Evolutionary conservation across 2,113 vertebrate species (phyloP), one percentile per base, ranked within the genome.

Genomic region (Leucosticte australis): DNA sequence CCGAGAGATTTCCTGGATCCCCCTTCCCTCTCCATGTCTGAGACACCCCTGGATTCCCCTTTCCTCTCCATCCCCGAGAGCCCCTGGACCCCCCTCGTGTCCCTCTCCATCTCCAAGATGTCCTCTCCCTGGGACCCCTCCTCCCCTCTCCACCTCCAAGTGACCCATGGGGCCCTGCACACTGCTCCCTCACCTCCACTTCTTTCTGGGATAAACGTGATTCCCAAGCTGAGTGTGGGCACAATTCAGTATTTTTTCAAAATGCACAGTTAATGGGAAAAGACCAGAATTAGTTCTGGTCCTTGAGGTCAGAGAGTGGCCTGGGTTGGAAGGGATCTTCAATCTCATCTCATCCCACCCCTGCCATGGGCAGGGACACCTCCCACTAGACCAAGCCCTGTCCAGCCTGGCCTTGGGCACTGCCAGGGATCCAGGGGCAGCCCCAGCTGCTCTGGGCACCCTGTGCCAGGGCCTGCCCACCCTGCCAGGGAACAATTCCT

Each of bases 311-410:
- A 52, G 33, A 55, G 57, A 63, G 33, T 22, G 27, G 10, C 18
- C 21, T 55, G 68, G 22, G 7, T 39, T 46, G 49, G 49, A 33
- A 63, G 14, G 27, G 47, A 6, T 4, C 33, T 46, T 46, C 37
- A 62, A 73, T 22, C 3, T 27, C 57, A 44, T 53, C 16, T 5
- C 16, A 17, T 37, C 8, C 67, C 35, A 27, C 5, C 3, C 20
- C 31, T 60, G 55, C 15, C 33, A 31, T 16, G 26, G 62, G 47
- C 42, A 70, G 35, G 30, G 52, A 21, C 79, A 42, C 6, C 6
- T 42, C 0, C 30, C 35, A 15, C 23, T 16, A 4, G 1, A 7
- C 26, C 1, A 3, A n/a, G 37, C 11, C 19, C 31, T 0, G 1
- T 52, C 46, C 67, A 83, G 2, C 56, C 56, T 26, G 46, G 56